Base-by-base conservation (phyloP, 2,888 invertebrate species). In the Ganaspis brasiliensis region DNA sequence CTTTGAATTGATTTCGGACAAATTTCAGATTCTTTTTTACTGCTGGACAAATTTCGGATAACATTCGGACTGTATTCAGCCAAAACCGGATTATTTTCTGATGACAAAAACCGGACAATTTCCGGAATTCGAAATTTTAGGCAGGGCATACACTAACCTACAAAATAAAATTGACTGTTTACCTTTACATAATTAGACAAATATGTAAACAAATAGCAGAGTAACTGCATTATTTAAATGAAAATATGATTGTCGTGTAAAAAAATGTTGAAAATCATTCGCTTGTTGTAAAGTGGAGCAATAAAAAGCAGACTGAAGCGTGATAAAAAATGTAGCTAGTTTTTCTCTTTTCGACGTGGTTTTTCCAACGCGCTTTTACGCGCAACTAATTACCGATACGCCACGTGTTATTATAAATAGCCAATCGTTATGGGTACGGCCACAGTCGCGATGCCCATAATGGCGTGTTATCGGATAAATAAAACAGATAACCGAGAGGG, bases 401-500 rank as follows among this genome's bases (percentile, higher is more conserved):
- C 89, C 89, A 88, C 88, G 88, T 89, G 89, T 90, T 90, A 91
- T 91, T 90, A 91, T 91, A 91, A 91, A 91, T 91, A 91, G 90
- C 90, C 90, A 90, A 90, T 91, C 89, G 91, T 91, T 91, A 90
- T 87, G 86, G 87, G 87, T 87, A 85, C 88, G 88, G 88, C 89
- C 89, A 88, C 88, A 87, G 86, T 88, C 87, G 87, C 87, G 86
- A 87, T 89, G 88, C 88, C 88, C 89, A 89, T 91, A 90, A 90
- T 89, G 89, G 90, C 91, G 90, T 89, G 89, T 90, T 91, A 91
- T 91, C 91, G 91, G 90, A 91, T 91, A 91, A 91, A 91, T 91
- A 91, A 90, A 91, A 91, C 88, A 87, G 89, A 91, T 89, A 90
- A 88, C 88, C 87, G 86, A 83, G 86, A 85, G 87, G 87, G 88